These are phyloP conservation scores for Choreutis nemorana DNA, from an alignment of 2,888 invertebrate species.

Conservation along the genomic window DNA sequence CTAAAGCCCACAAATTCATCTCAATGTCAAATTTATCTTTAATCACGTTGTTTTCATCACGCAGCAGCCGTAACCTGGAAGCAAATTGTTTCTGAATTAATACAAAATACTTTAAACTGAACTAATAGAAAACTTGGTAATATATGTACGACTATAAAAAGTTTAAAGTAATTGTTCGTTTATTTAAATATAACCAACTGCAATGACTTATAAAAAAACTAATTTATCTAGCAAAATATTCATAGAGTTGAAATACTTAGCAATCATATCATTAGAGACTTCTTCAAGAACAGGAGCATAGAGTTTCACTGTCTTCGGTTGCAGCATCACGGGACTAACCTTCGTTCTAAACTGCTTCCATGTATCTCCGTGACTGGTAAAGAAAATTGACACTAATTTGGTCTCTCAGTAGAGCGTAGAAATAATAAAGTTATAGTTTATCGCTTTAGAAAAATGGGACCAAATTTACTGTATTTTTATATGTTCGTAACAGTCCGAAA, in stretches of 20 bases:
- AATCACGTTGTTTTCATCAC: conserved; percentile 60
- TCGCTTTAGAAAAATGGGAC: no score
- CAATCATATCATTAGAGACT: conserved; percentile 72
- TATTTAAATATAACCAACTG: not conserved
- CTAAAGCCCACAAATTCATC: conserved; percentile 70
- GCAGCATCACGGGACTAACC: conserved; percentile 79
- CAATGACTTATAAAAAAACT: not conserved
- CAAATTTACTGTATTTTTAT: no score
- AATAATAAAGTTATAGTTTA: no score
- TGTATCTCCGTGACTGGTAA: conserved; percentile 75
- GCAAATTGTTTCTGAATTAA: no score
- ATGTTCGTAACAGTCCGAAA: no score
- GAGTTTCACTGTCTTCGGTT: conserved; percentile 74
- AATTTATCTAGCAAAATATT: not conserved
- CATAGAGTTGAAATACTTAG: conserved; percentile 53
- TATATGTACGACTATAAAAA: not conserved
- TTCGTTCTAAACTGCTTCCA: conserved; percentile 80
- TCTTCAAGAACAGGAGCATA: conserved; percentile 71
- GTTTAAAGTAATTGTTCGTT: not conserved
- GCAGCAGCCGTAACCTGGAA: conserved; percentile 58
- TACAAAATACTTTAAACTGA: no score
- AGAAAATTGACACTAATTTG: no score
- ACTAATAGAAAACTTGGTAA: not conserved
- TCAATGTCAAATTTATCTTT: conserved; percentile 61
- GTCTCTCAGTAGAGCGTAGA: no score